Conservation (phyloP, 2,888 invertebrate species). For the Taenaris catops region DNA sequence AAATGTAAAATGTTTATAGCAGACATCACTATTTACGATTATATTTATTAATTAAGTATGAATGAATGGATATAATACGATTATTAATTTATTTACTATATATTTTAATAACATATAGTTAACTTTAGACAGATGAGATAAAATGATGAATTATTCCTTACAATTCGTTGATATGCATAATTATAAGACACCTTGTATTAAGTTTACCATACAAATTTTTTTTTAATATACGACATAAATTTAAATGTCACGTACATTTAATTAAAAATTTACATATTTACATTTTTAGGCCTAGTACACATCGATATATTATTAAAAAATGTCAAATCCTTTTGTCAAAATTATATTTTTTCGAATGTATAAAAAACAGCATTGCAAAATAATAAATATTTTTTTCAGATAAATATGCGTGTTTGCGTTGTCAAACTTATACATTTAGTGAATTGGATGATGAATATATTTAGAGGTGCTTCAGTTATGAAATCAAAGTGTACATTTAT, state of each 20-base stretch:
- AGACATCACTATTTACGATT: too few species aligned
- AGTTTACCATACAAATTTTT: conserved; percentile 59
- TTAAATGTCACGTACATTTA: conserved; percentile 27
- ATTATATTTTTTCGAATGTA: conserved; percentile 19
- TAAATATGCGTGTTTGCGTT: conserved; percentile 4
- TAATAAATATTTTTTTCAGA: conserved; percentile 11
- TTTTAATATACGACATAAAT: conserved; percentile 31
- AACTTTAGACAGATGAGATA: conserved; percentile 20
- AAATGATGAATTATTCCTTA: conserved; percentile 39
- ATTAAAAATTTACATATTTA: conserved; percentile 60
- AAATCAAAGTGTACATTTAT: conserved; percentile 15
- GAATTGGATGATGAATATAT: too few species aligned
- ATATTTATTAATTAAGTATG: too few species aligned
- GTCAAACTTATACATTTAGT: conserved; percentile 1
- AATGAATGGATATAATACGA: conserved; percentile 11
- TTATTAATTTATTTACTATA: conserved; percentile 5
- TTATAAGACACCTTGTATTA: conserved; percentile 76
- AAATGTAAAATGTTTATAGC: too few species aligned
- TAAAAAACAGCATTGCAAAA: conserved; percentile 22
- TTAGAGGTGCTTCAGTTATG: conserved; percentile 12
- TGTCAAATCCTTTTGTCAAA: conserved; percentile 14
- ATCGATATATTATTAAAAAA: conserved; percentile 18
- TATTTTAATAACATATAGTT: conserved; percentile 16
- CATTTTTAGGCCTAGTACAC: conserved; percentile 37
- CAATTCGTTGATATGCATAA: conserved; percentile 78